Percentiles rank a stretch among this genome's conserved stretches.
These are phyloP conservation scores for Ophonus ardosiacus DNA, from an alignment of 2,888 invertebrate species.

Conservation along the genomic window DNA sequence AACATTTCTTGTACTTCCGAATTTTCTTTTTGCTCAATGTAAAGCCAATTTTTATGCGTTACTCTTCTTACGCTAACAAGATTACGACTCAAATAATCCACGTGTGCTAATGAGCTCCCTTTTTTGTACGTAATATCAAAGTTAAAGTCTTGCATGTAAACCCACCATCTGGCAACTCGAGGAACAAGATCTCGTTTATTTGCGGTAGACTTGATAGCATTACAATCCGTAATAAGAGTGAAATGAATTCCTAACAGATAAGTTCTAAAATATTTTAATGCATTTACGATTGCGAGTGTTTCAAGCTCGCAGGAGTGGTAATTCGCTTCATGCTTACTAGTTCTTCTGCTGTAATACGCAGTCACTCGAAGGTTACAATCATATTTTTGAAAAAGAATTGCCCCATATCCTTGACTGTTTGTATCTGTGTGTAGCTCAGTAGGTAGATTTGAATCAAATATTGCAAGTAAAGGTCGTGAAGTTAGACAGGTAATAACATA, in stretches of 20 bases:
- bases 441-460: too few relatives aligned
- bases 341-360: slow-evolving; percentile 68
- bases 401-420: slow-evolving; percentile 54
- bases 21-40: too few relatives aligned
- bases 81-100: slow-evolving; percentile 68
- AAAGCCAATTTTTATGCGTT: slow-evolving; percentile 63
- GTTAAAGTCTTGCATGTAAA: slow-evolving; percentile 68
- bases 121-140: slow-evolving; percentile 67
- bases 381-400: slow-evolving; percentile 68
- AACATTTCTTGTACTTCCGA: slow-evolving; percentile 61
- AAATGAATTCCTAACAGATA: slow-evolving; percentile 68
- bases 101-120: slow-evolving; percentile 66
- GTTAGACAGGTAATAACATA: slow-evolving; percentile 65
- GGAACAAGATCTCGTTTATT: slow-evolving; percentile 69
- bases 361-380: slow-evolving; percentile 65
- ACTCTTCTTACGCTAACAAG: slow-evolving; percentile 9
- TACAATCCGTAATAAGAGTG: slow-evolving; percentile 70
- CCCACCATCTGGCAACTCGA: slow-evolving; percentile 70
- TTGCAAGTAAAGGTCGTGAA: slow-evolving; percentile 67
- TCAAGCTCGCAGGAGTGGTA: slow-evolving; percentile 70
- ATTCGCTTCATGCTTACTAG: slow-evolving; percentile 68
- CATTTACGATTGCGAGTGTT: slow-evolving; percentile 70
- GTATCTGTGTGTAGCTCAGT: background rate
- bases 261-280: slow-evolving; percentile 68
- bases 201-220: slow-evolving; percentile 69